Conservation (phyloP, 2,113 vertebrate genomes). For the Prochilodus magdalenae region DNA sequence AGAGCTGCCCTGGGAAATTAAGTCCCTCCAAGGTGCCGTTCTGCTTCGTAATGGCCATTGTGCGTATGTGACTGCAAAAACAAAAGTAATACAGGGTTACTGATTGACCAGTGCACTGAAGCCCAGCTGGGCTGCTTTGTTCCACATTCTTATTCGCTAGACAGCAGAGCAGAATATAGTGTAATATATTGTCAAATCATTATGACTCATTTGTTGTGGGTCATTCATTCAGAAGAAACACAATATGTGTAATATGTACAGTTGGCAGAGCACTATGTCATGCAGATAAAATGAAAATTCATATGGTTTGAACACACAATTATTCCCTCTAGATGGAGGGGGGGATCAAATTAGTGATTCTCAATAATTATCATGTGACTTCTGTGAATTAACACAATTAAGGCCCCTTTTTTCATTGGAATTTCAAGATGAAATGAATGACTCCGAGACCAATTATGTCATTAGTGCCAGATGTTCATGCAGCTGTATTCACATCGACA, state of each 20-base stretch:
- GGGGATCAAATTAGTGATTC: slow-evolving; percentile 50
- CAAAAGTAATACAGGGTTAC: slow-evolving; percentile 15
- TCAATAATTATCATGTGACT: slow-evolving; percentile 64
- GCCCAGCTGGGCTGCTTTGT: slow-evolving; percentile 26
- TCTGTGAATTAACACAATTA: slow-evolving; percentile 70
- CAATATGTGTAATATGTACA: neutral
- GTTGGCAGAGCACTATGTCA: neutral
- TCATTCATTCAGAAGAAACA: neutral
- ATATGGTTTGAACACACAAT: neutral
- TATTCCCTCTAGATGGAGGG: neutral
- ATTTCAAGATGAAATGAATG: slow-evolving; percentile 61
- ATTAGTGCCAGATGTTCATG: slow-evolving; percentile 71
- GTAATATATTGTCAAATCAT: neutral
- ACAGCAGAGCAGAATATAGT: neutral
- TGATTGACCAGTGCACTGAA: slow-evolving; percentile 6
- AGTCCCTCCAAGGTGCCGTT: slow-evolving; percentile 69
- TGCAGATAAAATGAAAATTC: slow-evolving; percentile 1
- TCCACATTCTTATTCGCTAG: neutral
- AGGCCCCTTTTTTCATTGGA: slow-evolving; percentile 60
- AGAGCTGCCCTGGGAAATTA: slow-evolving; percentile 76
- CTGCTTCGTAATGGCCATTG: slow-evolving; percentile 62
- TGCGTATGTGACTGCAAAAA: slow-evolving; percentile 48
- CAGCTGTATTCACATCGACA: slow-evolving; percentile 66
- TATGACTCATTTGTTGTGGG: neutral
- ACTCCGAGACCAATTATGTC: slow-evolving; percentile 61